Evolutionary conservation across 2,888 invertebrate genomes (phyloP), one percentile per base, ranked within the genome.

Genomic region (Clostera curtula): DNA sequence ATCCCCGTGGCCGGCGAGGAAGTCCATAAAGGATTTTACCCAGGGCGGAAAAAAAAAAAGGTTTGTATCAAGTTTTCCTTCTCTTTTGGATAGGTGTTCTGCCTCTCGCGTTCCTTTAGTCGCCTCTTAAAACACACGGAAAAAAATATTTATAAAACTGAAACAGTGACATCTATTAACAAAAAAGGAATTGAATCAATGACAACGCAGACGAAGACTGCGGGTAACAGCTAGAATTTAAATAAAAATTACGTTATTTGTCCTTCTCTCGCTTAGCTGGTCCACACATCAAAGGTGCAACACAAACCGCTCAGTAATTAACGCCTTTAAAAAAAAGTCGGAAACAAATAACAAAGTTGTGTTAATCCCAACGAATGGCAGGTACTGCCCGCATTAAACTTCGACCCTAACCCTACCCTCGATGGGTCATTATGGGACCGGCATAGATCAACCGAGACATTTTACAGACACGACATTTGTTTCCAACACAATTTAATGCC

Each of bases 381-480:
- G 74, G 72, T 74, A 56, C 39, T 24, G 51, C 77, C 77, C 79
- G 77, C 73, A 79, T 80, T 67, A 69, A 77, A 77, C 63, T 79
- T 76, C 45, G 44, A 42, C 43, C 49, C 48, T 48, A 58, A 55
- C 56, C 71, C 69, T 67, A 63, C 63, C 40, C 58, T 59, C 55
- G 43, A 53, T 49, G 48, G 60, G 66, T 63, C 68, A 66, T 70
- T 71, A 65, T 43, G 56, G 53, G 49, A 24, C 12, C 2, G 16
- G 1, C 52, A 49, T 24, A 45, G 44, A 49, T 6, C 25, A 37
- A 9, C 13, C 2, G 23, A 15, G 23, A 24, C 5, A 7, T 14
- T 2, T 5, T 6, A 4, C 18, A 43, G 40, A 45, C 10, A n/a
- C 12, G 29, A 6, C 12, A 3, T 13, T n/a, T 19, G 0, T 13